A percentile compares a stretch with the other conserved stretches of the same genome.
These are phyloP conservation scores for Pseudopodoces humilis DNA, from an alignment of 2,113 vertebrate species.

Conservation along the genomic window DNA sequence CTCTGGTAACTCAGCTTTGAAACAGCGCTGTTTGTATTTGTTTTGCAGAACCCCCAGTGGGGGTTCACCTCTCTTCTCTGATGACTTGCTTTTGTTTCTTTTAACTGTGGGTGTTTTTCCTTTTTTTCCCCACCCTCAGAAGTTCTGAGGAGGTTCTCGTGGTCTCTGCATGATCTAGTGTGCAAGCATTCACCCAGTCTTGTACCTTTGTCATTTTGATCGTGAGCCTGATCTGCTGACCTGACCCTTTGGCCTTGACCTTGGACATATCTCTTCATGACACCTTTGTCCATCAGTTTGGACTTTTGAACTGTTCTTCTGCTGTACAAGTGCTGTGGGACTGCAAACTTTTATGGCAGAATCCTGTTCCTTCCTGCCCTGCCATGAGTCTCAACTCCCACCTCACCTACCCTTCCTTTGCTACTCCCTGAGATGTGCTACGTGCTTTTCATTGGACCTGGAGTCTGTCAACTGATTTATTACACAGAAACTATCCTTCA, in stretches of 20 bases:
- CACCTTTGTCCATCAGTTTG: not conserved
- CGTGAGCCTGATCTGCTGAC: not conserved
- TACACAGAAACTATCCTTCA: not conserved
- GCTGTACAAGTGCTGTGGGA: not conserved
- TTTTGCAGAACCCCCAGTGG: not conserved
- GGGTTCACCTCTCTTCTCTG: not conserved
- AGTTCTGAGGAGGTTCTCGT: fast-evolving
- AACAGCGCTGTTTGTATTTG: not conserved
- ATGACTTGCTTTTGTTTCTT: not conserved
- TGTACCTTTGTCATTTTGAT: not conserved
- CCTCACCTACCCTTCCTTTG: not conserved
- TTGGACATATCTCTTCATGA: not conserved
- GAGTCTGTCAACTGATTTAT: not conserved
- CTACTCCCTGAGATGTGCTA: not conserved
- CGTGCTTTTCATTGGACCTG: not conserved
- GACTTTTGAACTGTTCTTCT: not conserved
- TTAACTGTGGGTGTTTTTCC: fast-evolving
- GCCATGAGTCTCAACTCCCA: not conserved
- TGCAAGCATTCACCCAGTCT: not conserved
- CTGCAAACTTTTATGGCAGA: not conserved
- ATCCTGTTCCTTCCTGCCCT: not conserved
- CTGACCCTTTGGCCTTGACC: not conserved
- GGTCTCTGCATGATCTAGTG: not conserved
- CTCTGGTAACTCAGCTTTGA: not conserved
- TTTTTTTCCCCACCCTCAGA: too few species aligned